Base-by-base conservation (phyloP, 1,140 invertebrate species). In the Drosophila sulfurigaster region DNA sequence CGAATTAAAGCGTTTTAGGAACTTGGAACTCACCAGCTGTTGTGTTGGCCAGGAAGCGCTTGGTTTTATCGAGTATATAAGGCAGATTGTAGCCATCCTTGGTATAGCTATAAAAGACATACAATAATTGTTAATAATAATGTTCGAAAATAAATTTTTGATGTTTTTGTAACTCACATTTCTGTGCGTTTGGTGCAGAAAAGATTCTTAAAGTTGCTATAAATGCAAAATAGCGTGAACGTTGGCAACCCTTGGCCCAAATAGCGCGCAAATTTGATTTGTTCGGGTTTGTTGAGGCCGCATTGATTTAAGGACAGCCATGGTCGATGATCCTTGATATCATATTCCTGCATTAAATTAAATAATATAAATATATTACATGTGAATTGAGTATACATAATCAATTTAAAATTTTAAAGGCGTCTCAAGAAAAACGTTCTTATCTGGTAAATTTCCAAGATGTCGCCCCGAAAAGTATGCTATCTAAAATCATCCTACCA, bases 1-100 rank as follows among this genome's bases (percentile, higher is more conserved):
- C 28, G 30, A 16, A 15, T 38, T 38, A 16, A 16, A n/a, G 30
- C 28, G n/a, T 28, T 11, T 41, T 1, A 10, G 60, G 10, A 38
- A 6, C 25, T 13, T n/a, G 13, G 13, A 11, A 64, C 91, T 92
- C 75, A 92, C 91, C 91, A 81, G 91, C 91, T 87, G 91, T 91
- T 78, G 91, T 91, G 64, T 91, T 92, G 80, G 91, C 81, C 78
- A 92, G 79, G 77, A 92, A 92, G 78, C 91, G 83, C 79, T 92
- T 92, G 63, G 90, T 92, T 82, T 92, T 92, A 63, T 92, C 91
- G 72, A 92, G 77, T 85, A 92, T 92, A 83, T 92, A 92, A 85
- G 91, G 91, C 90, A 92, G 85, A 90, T 92, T 92, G 78, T 92
- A 92, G 79, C 91, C 91, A 58, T 91, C 91, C 80, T 92, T 92